Percentiles rank a stretch among this genome's conserved stretches.
Conservation (phyloP, 2,888 invertebrate genomes). For the Eremobia ochroleuca region DNA sequence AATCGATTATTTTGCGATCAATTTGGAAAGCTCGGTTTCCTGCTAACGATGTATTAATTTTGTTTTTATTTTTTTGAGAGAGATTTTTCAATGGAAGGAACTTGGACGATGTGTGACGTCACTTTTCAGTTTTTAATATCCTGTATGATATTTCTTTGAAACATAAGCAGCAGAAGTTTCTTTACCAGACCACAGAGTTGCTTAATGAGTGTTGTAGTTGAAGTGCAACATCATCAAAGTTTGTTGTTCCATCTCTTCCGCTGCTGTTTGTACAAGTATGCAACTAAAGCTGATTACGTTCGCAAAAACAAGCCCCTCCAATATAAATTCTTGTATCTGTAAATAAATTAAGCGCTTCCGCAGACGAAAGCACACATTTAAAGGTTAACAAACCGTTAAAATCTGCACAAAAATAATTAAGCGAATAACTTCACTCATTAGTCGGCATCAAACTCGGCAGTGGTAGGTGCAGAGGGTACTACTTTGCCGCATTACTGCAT, state of each 20-base stretch:
- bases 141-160: neutral
- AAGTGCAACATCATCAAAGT: slow-evolving; percentile 46
- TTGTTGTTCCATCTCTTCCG: slow-evolving; percentile 34
- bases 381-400: slow-evolving; percentile 76
- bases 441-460: slow-evolving; percentile 77
- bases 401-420: slow-evolving; percentile 83
- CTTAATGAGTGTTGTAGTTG: slow-evolving; percentile 20
- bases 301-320: slow-evolving; percentile 31
- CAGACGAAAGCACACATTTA: slow-evolving; percentile 72
- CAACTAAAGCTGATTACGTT: slow-evolving; percentile 42
- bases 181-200: slow-evolving; percentile 12
- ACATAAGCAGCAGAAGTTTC: neutral
- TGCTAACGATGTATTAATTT: slow-evolving; percentile 20
- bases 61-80: neutral
- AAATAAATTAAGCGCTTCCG: slow-evolving; percentile 60
- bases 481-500: slow-evolving; percentile 84
- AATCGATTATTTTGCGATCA: slow-evolving; percentile 52
- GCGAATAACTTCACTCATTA: slow-evolving; percentile 87
- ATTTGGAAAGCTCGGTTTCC: slow-evolving; percentile 33
- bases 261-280: slow-evolving; percentile 40
- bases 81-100: neutral
- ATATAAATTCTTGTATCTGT: slow-evolving; percentile 55
- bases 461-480: slow-evolving; percentile 63
- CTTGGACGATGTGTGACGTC: too few species aligned
- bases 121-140: neutral